Conservation (phyloP, 2,888 invertebrate species). For the Sylvicola fuscatus region DNA sequence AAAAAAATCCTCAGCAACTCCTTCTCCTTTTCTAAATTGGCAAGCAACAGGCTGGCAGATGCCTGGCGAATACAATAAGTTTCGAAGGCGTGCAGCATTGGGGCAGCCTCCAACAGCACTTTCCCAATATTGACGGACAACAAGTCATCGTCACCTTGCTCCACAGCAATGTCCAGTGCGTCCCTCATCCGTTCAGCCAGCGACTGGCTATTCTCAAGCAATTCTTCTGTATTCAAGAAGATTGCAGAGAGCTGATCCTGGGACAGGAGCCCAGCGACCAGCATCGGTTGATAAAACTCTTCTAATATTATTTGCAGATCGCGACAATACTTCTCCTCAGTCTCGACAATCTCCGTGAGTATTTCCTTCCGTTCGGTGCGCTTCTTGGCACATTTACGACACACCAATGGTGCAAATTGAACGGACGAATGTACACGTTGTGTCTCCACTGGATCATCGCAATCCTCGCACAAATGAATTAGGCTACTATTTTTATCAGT, state of each 20-base stretch:
- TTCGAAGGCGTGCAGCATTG: conserved; percentile 88
- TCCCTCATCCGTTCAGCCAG: conserved; percentile 72
- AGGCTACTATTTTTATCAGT: conserved; percentile 32
- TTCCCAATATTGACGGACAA: conserved; percentile 78
- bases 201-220: conserved; percentile 70
- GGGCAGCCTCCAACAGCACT: conserved; percentile 73
- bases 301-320: conserved; percentile 83
- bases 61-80: conserved; percentile 90
- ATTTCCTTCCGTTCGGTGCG: conserved; percentile 84
- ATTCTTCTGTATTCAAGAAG: conserved; percentile 83
- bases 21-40: conserved; percentile 85
- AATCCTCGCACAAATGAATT: conserved; percentile 65
- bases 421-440: conserved; percentile 44
- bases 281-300: conserved; percentile 84
- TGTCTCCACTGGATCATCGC: conserved; percentile 60
- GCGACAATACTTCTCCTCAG: conserved; percentile 86
- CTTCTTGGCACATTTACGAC: conserved; percentile 73
- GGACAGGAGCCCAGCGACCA: conserved; percentile 76
- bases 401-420: conserved; percentile 57
- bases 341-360: conserved; percentile 86
- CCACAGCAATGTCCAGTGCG: conserved; percentile 66
- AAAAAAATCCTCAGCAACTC: conserved; percentile 84
- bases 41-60: conserved; percentile 65
- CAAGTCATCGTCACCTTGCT: conserved; percentile 65
- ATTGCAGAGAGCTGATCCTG: conserved; percentile 80